phyloP scores from a whole-genome alignment of 2,888 invertebrate genomes.

The Linnaemya vulpina region DNA sequence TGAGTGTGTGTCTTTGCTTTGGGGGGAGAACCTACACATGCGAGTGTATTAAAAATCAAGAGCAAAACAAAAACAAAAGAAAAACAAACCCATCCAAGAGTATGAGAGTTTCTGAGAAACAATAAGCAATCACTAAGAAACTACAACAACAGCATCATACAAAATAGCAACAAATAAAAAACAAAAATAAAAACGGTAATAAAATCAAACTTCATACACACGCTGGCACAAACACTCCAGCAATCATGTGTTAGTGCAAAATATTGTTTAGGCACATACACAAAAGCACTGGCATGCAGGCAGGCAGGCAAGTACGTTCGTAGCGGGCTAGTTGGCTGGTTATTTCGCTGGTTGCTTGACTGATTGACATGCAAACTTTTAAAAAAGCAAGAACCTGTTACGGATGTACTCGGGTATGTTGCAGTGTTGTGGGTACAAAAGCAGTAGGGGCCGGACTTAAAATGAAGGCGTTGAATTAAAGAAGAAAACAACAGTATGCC shows the following conservation, averaged over 20 bases:
- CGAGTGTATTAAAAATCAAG: constrained; percentile 43
- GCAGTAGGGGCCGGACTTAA: constrained; percentile 71
- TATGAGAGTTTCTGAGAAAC: constrained; percentile 65
- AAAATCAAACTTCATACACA: constrained; percentile 32
- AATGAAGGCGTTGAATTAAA: constrained; percentile 71
- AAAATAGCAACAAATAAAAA: constrained; percentile 13
- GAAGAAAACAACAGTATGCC: constrained; percentile 52
- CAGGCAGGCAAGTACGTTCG: neutral
- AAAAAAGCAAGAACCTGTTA: constrained; percentile 67
- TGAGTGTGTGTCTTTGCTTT: neutral
- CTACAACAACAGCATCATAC: constrained; percentile 31
- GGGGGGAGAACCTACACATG: constrained; percentile 18
- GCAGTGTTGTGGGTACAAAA: constrained; percentile 45
- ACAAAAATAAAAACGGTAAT: constrained; percentile 19
- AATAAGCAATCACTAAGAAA: constrained; percentile 64
- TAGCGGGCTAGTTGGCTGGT: constrained; percentile 53
- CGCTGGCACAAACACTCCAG: neutral
- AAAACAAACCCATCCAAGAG: constrained; percentile 34
- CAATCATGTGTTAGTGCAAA: neutral
- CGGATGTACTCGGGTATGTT: constrained; percentile 17
- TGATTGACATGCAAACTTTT: constrained; percentile 71
- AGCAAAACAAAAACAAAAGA: constrained; percentile 31
- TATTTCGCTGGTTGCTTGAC: constrained; percentile 56
- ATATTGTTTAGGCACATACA: constrained; percentile 21
- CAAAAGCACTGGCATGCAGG: neutral